Evolutionary conservation across 1,140 invertebrate species (phyloP).

Genomic region (Drosophila oshimai): DNA sequence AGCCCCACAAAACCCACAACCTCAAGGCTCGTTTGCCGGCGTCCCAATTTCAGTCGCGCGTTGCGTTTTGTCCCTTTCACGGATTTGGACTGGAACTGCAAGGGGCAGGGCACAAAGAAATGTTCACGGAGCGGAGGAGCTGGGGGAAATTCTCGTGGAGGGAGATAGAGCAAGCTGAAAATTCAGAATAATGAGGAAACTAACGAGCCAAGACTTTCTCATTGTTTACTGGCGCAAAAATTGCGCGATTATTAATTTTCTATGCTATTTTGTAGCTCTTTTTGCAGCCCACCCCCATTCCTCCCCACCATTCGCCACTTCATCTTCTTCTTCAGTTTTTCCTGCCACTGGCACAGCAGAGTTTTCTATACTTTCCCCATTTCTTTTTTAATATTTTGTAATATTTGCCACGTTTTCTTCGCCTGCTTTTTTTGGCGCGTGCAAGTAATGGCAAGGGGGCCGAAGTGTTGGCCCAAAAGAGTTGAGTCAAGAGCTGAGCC

Average conservation of each 20-base stretch:
- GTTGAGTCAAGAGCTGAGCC: slow-evolving; percentile 35
- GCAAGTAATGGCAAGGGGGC: slow-evolving; percentile 41
- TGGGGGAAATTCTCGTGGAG: not conserved
- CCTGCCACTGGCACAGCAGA: slow-evolving; percentile 30
- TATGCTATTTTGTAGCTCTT: slow-evolving; percentile 74
- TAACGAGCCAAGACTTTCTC: slow-evolving; percentile 79
- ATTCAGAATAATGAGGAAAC: slow-evolving; percentile 80
- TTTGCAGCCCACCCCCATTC: slow-evolving; percentile 35
- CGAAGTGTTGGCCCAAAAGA: slow-evolving; percentile 31
- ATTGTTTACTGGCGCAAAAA: slow-evolving; percentile 80
- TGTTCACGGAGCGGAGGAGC: slow-evolving; percentile 6
- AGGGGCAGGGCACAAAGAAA: slow-evolving; percentile 37
- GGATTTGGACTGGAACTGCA: slow-evolving; percentile 48
- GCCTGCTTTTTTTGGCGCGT: slow-evolving; percentile 37
- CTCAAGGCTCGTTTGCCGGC: slow-evolving; percentile 31
- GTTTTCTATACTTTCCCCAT: slow-evolving; percentile 38
- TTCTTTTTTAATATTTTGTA: slow-evolving; percentile 71
- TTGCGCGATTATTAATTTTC: slow-evolving; percentile 81
- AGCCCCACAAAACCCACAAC: slow-evolving; percentile 12
- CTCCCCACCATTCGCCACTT: not conserved
- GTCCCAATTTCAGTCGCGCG: slow-evolving; percentile 19
- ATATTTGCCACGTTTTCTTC: slow-evolving; percentile 59
- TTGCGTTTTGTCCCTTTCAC: slow-evolving; percentile 33
- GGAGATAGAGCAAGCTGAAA: slow-evolving; percentile 46
- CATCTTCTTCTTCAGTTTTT: slow-evolving; percentile 4